phyloP scores from a whole-genome alignment of 2,888 invertebrate genomes.

The Nomada ruficornis region DNA sequence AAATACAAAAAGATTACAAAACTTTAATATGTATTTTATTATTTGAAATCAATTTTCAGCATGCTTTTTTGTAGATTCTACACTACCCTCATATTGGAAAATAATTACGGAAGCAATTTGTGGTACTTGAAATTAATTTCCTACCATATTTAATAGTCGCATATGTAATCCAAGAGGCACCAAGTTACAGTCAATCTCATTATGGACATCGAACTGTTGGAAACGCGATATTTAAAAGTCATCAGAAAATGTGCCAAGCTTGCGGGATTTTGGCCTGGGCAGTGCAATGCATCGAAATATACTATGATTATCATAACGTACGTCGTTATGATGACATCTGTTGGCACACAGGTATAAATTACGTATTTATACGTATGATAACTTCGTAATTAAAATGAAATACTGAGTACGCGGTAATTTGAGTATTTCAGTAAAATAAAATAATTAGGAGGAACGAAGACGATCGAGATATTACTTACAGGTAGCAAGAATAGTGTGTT shows the following conservation, averaged over 20 bases:
- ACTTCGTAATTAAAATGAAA: background rate
- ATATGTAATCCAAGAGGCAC: too few relatives aligned
- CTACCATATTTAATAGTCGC: background rate
- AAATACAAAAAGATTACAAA: background rate
- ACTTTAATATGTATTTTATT: too few relatives aligned
- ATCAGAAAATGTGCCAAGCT: background rate
- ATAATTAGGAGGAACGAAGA: background rate
- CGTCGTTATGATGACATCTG: background rate
- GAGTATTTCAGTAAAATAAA: background rate
- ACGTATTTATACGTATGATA: too few relatives aligned
- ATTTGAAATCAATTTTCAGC: background rate
- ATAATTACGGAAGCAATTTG: background rate
- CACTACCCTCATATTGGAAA: too few relatives aligned
- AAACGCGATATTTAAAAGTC: background rate
- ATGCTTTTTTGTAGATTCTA: too few relatives aligned
- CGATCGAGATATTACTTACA: background rate
- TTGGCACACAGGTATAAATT: background rate
- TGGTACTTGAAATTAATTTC: background rate
- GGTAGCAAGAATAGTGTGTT: background rate
- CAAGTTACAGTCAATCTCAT: too few relatives aligned
- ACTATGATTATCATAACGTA: background rate
- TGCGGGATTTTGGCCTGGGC: slow-evolving; percentile 18
- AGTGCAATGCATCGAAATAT: background rate
- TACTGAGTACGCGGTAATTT: background rate
- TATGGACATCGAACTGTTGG: background rate